Evolutionary conservation across 2,113 vertebrate species (phyloP).

Genomic region (Entelurus aequoreus): DNA sequence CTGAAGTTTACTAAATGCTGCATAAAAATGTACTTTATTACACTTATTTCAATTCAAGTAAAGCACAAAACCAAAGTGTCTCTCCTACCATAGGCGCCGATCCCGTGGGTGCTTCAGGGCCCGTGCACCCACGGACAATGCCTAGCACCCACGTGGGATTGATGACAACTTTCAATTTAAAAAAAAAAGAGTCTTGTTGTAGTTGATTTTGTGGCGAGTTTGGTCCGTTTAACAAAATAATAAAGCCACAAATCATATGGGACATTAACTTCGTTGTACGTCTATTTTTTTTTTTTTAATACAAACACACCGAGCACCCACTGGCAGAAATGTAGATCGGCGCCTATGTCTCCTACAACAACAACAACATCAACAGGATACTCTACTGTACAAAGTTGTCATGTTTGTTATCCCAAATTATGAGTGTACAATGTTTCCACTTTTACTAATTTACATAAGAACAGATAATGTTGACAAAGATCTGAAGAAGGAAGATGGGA

Average conservation of each 20-base stretch:
- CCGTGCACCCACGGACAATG: too few species aligned
- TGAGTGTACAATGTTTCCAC: constrained; percentile 2
- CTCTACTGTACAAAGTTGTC: constrained; percentile 33
- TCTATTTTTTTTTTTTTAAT: too few species aligned
- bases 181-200: too few species aligned
- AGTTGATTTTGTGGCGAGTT: too few species aligned
- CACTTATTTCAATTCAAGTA: constrained; percentile 38
- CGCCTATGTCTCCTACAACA: constrained; percentile 1
- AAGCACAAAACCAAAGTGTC: constrained; percentile 48
- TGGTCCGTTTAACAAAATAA: too few species aligned
- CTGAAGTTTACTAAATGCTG: constrained; percentile 15
- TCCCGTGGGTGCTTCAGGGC: too few species aligned
- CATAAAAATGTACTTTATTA: constrained; percentile 33
- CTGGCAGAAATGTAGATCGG: too few species aligned
- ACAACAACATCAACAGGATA: constrained; percentile 33
- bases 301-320: too few species aligned
- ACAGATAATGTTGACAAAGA: constrained; percentile 6
- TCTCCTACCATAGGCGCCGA: constrained; percentile 2
- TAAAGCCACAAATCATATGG: too few species aligned
- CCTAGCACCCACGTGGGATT: too few species aligned
- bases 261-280: too few species aligned
- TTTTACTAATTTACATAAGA: background rate
- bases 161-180: too few species aligned
- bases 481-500: constrained; percentile 29
- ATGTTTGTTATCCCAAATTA: constrained; percentile 16